These are phyloP conservation scores for Cyclophora punctaria DNA, from an alignment of 2,888 invertebrate species.

Conservation along the genomic window DNA sequence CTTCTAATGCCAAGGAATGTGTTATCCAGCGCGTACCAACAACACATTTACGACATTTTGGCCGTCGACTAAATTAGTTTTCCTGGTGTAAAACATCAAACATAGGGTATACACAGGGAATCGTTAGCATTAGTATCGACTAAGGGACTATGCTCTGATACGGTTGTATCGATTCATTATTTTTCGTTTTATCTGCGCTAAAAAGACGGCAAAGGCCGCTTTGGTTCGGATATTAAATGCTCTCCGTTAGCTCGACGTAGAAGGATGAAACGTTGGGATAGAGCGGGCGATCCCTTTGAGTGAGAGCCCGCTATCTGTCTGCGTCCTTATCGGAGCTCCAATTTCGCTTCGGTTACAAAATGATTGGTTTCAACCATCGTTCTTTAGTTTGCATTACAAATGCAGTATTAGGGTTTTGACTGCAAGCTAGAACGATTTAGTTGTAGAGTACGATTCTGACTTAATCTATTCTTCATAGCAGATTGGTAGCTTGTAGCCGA, in stretches of 20 bases:
- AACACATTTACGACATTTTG: constrained; percentile 17
- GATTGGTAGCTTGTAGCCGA: too few relatives aligned
- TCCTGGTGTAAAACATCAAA: constrained; percentile 7
- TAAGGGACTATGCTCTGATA: constrained; percentile 42
- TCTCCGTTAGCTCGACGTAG: constrained; percentile 31
- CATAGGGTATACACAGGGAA: constrained; percentile 6
- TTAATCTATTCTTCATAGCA: too few relatives aligned
- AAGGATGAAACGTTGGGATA: constrained; percentile 38
- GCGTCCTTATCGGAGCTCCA: constrained; percentile 51
- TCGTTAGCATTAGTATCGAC: constrained; percentile 5
- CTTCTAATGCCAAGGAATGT: constrained; percentile 5
- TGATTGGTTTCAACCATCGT: constrained; percentile 28
- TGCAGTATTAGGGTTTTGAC: constrained; percentile 6
- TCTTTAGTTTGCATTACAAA: constrained; percentile 18
- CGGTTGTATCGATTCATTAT: constrained; percentile 67
- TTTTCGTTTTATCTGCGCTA: constrained; percentile 55
- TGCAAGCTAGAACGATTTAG: too few relatives aligned
- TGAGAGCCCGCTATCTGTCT: constrained; percentile 49
- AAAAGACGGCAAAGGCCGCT: constrained; percentile 57
- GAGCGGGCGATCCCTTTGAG: constrained; percentile 56
- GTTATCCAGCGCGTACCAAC: constrained; percentile 2
- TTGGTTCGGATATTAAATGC: constrained; percentile 64
- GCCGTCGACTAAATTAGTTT: constrained; percentile 24
- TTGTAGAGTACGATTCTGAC: too few relatives aligned
- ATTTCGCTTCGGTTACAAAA: constrained; percentile 36